phyloP scores from a whole-genome alignment of 2,888 invertebrate species.

The Cosmia trapezina region DNA sequence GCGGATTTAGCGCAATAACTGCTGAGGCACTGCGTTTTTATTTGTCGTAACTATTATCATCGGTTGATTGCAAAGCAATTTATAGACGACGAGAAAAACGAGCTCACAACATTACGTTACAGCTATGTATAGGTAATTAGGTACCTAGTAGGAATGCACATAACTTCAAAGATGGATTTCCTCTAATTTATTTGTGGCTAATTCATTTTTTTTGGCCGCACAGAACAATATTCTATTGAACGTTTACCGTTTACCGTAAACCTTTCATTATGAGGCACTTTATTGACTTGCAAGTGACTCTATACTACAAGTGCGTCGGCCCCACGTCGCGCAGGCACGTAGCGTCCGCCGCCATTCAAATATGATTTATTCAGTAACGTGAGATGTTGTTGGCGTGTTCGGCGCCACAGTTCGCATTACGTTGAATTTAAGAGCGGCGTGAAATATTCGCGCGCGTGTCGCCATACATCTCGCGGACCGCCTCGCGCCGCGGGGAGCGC shows the following conservation, averaged over 20 bases:
- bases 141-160: not conserved
- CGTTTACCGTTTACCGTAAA: not conserved
- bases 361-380: constrained; percentile 23
- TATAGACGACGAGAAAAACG: not conserved
- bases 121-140: not conserved
- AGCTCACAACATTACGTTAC: not conserved
- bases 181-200: not conserved
- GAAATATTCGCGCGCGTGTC: constrained; percentile 47
- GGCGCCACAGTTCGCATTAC: constrained; percentile 28
- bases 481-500: constrained; percentile 33
- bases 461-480: constrained; percentile 44
- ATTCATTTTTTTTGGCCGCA: not conserved
- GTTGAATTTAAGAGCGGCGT: constrained; percentile 29
- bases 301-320: not conserved
- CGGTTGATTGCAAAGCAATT: constrained; percentile 20
- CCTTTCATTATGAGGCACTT: not conserved
- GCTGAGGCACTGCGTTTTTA: constrained; percentile 13
- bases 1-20: constrained; percentile 11
- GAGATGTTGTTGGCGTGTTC: constrained; percentile 4
- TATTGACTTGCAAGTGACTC: not conserved
- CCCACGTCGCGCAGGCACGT: not conserved
- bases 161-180: not conserved
- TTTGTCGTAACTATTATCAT: constrained; percentile 4
- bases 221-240: not conserved
- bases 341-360: not conserved